A percentile compares a stretch with the other conserved stretches of the same genome.
These are phyloP conservation scores for Labroides dimidiatus DNA, from an alignment of 2,797 vertebrate genomes.

Conservation along the genomic window DNA sequence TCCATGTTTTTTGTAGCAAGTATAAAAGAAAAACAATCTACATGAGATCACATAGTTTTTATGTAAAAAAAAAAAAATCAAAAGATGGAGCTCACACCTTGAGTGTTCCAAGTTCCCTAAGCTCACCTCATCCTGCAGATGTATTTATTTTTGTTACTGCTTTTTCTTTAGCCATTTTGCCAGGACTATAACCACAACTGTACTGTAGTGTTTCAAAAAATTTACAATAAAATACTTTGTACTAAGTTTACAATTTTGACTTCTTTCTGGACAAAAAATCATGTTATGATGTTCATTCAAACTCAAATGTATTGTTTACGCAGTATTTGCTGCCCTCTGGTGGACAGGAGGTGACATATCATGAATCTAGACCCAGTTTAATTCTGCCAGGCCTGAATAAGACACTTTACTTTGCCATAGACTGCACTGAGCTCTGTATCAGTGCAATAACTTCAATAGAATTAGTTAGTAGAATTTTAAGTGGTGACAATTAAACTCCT, in stretches of 20 bases:
- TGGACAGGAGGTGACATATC: conserved; percentile 20
- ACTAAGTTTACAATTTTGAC: conserved; percentile 38
- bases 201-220: conserved; percentile 77
- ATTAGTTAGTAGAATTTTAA: too few relatives aligned
- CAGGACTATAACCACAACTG: conserved; percentile 70
- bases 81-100: conserved; percentile 3
- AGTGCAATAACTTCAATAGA: background rate
- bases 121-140: conserved; percentile 57
- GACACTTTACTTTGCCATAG: background rate
- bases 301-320: background rate
- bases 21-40: background rate
- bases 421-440: background rate
- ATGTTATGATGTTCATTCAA: too few relatives aligned
- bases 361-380: background rate
- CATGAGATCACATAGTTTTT: conserved; percentile 22
- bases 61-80: conserved; percentile 25
- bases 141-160: conserved; percentile 83
- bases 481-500: too few relatives aligned
- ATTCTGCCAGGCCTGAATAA: too few relatives aligned
- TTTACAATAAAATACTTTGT: conserved; percentile 85
- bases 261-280: background rate
- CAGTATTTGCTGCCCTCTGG: conserved; percentile 45
- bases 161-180: conserved; percentile 58
- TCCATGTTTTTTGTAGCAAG: conserved; percentile 29
- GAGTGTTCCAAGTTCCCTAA: conserved; percentile 23